A percentile compares a stretch with the other conserved stretches of the same genome.
phyloP scores from a whole-genome alignment of 1,140 invertebrate genomes.

The Dufourea novaeangliae region DNA sequence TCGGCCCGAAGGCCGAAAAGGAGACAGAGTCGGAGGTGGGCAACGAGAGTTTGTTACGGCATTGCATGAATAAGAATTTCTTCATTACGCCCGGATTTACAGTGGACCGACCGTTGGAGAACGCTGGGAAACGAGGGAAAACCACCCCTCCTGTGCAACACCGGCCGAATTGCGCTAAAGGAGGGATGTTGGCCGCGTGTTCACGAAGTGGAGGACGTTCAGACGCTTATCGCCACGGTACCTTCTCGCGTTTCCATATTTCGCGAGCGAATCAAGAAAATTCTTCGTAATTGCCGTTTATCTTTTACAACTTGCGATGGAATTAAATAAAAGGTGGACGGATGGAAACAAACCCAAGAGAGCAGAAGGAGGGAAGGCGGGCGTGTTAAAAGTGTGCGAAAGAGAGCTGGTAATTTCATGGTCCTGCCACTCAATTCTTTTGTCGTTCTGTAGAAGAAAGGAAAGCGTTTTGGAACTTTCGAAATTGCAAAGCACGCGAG shows the following conservation, averaged over 20 bases:
- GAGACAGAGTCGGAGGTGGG: not conserved
- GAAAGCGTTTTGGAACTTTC: too few relatives aligned
- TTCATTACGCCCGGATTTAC: slow-evolving; percentile 34
- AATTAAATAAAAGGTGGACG: slow-evolving; percentile 18
- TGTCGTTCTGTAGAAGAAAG: too few relatives aligned
- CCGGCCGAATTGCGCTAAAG: not conserved
- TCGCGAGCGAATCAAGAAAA: slow-evolving; percentile 8
- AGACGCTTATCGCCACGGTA: not conserved
- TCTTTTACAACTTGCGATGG: not conserved
- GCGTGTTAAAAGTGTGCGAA: not conserved
- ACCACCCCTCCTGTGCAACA: not conserved
- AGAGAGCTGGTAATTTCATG: slow-evolving; percentile 12
- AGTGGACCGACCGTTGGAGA: slow-evolving; percentile 6
- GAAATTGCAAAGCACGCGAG: too few relatives aligned
- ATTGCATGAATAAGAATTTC: slow-evolving; percentile 32
- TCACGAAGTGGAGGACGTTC: not conserved
- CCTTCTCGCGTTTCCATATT: slow-evolving; percentile 3
- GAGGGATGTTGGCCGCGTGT: not conserved
- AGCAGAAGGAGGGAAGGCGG: not conserved
- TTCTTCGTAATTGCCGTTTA: slow-evolving; percentile 24
- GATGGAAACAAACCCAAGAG: slow-evolving; percentile 2
- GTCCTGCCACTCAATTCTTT: not conserved
- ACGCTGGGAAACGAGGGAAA: not conserved
- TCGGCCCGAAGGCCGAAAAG: not conserved
- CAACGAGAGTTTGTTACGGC: not conserved